Percentiles rank a stretch among this genome's conserved stretches.
Evolutionary conservation across 2,113 vertebrate species (phyloP).

Genomic region (Callopanchax toddi): DNA sequence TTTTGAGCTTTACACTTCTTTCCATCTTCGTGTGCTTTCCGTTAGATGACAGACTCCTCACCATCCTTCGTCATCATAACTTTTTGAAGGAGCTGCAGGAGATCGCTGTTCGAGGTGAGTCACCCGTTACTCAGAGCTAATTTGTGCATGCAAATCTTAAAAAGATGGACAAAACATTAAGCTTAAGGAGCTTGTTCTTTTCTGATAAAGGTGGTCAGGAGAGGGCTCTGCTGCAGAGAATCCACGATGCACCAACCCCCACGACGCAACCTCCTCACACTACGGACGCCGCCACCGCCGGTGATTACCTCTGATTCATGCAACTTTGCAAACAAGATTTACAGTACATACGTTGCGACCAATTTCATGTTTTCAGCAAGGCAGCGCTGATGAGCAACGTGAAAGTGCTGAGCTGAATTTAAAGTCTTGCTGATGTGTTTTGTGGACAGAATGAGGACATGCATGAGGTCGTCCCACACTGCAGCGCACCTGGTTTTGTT

Average conservation of each 20-base stretch:
- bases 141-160: not conserved
- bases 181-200: not conserved
- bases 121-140: not conserved
- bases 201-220: slow-evolving; percentile 80
- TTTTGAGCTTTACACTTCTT: too few relatives aligned
- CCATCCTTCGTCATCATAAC: slow-evolving; percentile 90
- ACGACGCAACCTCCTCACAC: slow-evolving; percentile 73
- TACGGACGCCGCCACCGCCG: slow-evolving; percentile 46
- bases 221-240: slow-evolving; percentile 73
- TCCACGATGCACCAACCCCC: slow-evolving; percentile 65
- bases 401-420: slow-evolving; percentile 24
- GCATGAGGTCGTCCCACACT: slow-evolving; percentile 1
- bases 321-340: not conserved
- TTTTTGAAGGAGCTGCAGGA: slow-evolving; percentile 92
- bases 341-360: too few relatives aligned
- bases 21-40: not conserved
- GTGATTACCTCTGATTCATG: slow-evolving; percentile 42
- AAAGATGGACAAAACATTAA: not conserved
- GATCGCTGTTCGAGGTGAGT: slow-evolving; percentile 88
- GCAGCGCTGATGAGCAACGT: not conserved
- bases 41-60: slow-evolving; percentile 90
- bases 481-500: not conserved
- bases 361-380: slow-evolving; percentile 22
- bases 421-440: slow-evolving; percentile 20
- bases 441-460: slow-evolving; percentile 15